Conservation (phyloP, 30 jellyfish, hydroid and myxozoan species). For the Chrysaora quinquecirrha region DNA sequence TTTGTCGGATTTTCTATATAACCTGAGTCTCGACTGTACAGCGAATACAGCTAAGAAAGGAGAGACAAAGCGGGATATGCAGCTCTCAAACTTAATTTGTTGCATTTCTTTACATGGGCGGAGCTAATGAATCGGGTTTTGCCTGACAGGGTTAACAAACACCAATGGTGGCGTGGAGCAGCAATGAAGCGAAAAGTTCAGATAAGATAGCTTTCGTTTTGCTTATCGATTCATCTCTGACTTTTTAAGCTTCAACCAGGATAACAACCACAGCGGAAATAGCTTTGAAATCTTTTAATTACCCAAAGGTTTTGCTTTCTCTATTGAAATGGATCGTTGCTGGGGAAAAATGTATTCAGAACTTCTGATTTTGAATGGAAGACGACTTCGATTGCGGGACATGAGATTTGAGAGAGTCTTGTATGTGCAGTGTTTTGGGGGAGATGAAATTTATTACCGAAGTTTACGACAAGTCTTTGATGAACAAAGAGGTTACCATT, state of each 20-base stretch:
- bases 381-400: too few relatives aligned
- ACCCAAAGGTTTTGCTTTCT: conserved; percentile 10
- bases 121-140: conserved; percentile 59
- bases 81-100: conserved; percentile 36
- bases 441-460: too few relatives aligned
- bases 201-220: conserved; percentile 48
- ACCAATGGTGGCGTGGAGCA: conserved; percentile 54
- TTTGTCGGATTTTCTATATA: too few relatives aligned
- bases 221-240: conserved; percentile 53
- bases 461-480: too few relatives aligned
- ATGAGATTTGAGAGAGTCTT: too few relatives aligned
- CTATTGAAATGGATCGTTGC: not conserved
- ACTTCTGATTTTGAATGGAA: too few relatives aligned
- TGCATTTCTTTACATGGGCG: conserved; percentile 72
- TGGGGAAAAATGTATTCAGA: too few relatives aligned
- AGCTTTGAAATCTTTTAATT: conserved; percentile 42
- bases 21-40: too few relatives aligned
- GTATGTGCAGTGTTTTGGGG: too few relatives aligned
- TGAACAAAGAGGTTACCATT: too few relatives aligned
- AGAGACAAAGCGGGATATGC: conserved; percentile 4
- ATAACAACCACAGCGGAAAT: conserved; percentile 68
- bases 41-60: not conserved
- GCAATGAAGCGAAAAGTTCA: conserved; percentile 70
- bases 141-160: conserved; percentile 19
- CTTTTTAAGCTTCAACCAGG: conserved; percentile 51